A percentile compares a stretch with the other conserved stretches of the same genome.
phyloP scores from a whole-genome alignment of 2,888 invertebrate genomes.

The Eupithecia tripunctaria region DNA sequence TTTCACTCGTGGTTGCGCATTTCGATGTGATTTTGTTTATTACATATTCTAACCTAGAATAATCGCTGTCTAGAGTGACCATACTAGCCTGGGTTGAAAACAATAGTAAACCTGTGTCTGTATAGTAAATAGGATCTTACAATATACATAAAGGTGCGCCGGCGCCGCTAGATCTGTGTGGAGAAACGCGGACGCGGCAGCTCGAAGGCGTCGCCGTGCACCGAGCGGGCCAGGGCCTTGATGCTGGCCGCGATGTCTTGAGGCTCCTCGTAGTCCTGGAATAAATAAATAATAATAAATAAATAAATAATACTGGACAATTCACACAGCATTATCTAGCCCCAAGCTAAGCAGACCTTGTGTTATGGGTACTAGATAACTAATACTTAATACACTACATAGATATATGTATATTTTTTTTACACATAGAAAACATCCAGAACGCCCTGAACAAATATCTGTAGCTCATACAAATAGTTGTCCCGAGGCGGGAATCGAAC shows the following conservation, averaged over 20 bases:
- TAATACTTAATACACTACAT: too few relatives aligned
- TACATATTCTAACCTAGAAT: background rate
- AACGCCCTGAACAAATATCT: too few relatives aligned
- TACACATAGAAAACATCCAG: too few relatives aligned
- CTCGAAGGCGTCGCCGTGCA: constrained; percentile 95
- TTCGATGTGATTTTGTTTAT: background rate
- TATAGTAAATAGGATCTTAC: constrained; percentile 38
- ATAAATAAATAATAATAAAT: too few relatives aligned
- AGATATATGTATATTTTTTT: too few relatives aligned
- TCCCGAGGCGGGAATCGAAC: too few relatives aligned
- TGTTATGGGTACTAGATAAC: too few relatives aligned
- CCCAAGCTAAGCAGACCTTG: too few relatives aligned
- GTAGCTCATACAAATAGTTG: too few relatives aligned
- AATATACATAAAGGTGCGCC: constrained; percentile 16
- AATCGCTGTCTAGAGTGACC: background rate
- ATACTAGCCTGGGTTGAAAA: background rate
- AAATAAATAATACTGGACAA: too few relatives aligned
- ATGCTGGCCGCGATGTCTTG: constrained; percentile 95
- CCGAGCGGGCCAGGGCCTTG: constrained; percentile 95
- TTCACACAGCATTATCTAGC: too few relatives aligned
- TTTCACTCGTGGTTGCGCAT: too few relatives aligned
- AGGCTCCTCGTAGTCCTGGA: constrained; percentile 82
- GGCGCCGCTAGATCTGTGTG: constrained; percentile 88
- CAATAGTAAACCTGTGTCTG: constrained; percentile 8
- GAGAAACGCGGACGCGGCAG: constrained; percentile 93